Conservation (phyloP, 2,113 vertebrate genomes). For the Phainopepla nitens region DNA sequence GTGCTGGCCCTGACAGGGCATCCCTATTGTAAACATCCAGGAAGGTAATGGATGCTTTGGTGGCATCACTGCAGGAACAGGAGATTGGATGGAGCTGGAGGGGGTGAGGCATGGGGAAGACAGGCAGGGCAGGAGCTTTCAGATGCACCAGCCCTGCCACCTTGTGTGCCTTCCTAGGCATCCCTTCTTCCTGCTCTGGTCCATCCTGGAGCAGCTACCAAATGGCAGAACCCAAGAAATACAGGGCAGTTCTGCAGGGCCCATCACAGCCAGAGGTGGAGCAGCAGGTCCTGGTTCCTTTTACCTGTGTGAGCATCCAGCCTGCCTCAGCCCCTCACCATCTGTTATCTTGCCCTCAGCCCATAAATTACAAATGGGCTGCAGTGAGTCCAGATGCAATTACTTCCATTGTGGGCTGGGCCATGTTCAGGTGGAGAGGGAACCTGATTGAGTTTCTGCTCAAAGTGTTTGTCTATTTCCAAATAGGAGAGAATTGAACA, state of each 20-base stretch:
- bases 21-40: background rate
- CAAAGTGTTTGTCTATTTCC: background rate
- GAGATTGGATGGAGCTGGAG: background rate
- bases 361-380: background rate
- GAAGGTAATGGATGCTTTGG: background rate
- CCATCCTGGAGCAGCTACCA: background rate
- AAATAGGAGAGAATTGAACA: constrained; percentile 19
- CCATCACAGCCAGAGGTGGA: accelerated
- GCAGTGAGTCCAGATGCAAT: background rate
- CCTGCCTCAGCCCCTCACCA: background rate
- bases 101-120: too few relatives aligned
- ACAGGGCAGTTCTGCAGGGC: background rate
- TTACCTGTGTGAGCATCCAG: background rate
- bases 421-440: background rate
- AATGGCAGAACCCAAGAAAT: accelerated
- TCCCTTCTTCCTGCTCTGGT: background rate
- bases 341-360: background rate
- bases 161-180: background rate
- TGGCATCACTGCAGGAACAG: background rate
- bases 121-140: background rate
- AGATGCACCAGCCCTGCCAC: background rate
- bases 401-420: background rate
- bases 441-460: background rate
- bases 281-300: background rate
- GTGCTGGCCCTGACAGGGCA: background rate